A percentile compares a stretch with the other conserved stretches of the same genome.
Conservation (phyloP, 1,140 invertebrate species). For the Rhynchophorus ferrugineus region DNA sequence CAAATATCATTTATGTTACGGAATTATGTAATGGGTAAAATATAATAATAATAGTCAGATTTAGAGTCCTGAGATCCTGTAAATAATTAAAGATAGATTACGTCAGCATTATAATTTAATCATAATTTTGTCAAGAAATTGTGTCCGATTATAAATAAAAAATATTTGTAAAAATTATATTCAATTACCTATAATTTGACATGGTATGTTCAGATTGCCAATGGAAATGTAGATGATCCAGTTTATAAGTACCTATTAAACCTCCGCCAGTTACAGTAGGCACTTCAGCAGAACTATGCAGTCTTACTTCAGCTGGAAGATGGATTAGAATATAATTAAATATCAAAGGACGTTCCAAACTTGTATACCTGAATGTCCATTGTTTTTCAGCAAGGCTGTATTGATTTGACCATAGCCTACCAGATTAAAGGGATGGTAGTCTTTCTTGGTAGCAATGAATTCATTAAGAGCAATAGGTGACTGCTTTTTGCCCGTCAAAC, state of each 20-base stretch:
- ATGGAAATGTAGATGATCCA: conserved; percentile 70
- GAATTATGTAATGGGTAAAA: too few relatives aligned
- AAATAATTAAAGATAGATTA: too few relatives aligned
- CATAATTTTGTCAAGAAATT: too few relatives aligned
- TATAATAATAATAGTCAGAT: too few relatives aligned
- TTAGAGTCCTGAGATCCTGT: too few relatives aligned
- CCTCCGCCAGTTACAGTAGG: conserved; percentile 45
- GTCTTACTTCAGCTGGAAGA: conserved; percentile 41
- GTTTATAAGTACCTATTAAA: conserved; percentile 46
- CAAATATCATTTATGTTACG: too few relatives aligned
- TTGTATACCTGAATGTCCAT: conserved; percentile 44
- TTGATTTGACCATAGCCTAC: conserved; percentile 37
- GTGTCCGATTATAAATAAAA: not conserved
- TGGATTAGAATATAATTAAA: not conserved
- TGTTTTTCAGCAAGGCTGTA: conserved; percentile 42
- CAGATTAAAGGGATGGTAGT: conserved; percentile 39
- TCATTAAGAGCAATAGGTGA: conserved; percentile 43
- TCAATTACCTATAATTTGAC: conserved; percentile 43
- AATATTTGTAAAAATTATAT: not conserved
- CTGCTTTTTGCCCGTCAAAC: conserved; percentile 40
- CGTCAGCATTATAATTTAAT: too few relatives aligned
- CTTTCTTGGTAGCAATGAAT: conserved; percentile 33
- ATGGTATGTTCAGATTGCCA: conserved; percentile 73
- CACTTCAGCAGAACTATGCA: conserved; percentile 33
- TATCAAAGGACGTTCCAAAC: not conserved